Evolutionary conservation across 2,888 invertebrate genomes (phyloP).

Genomic region (Deilephila elpenor): DNA sequence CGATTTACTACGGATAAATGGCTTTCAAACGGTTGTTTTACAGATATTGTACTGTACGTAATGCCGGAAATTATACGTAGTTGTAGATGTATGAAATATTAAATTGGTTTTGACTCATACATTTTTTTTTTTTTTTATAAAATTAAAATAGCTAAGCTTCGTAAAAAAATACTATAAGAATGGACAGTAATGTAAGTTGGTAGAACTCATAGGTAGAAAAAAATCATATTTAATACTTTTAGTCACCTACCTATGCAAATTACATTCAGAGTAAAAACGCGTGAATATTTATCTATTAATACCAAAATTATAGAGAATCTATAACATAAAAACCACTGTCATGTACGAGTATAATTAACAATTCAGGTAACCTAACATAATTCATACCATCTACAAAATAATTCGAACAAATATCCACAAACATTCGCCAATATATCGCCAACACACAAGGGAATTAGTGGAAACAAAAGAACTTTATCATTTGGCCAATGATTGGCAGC

Average conservation of each 20-base stretch:
- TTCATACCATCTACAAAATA: neutral
- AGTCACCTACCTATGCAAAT: no score
- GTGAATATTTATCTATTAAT: no score
- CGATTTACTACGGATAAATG: slow-evolving; percentile 48
- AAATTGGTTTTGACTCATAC: no score
- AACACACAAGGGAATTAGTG: slow-evolving; percentile 20
- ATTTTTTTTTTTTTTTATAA: no score
- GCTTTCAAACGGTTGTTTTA: slow-evolving; percentile 29
- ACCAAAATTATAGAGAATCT: no score
- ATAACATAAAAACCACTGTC: no score
- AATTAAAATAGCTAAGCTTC: no score
- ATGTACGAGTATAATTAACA: neutral
- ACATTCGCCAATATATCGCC: neutral
- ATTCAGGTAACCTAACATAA: neutral
- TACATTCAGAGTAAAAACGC: no score
- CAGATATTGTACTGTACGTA: slow-evolving; percentile 6
- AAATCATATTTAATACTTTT: no score
- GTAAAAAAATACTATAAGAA: no score
- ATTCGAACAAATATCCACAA: neutral
- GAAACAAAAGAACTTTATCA: slow-evolving; percentile 31
- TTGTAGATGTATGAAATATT: neutral
- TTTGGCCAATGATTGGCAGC: slow-evolving; percentile 63
- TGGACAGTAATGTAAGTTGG: no score
- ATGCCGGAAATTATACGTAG: slow-evolving; percentile 7
- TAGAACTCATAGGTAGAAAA: no score